Percentiles rank a stretch among this genome's conserved stretches.
Conservation (phyloP, 2,113 vertebrate genomes). For the Ceratotherium simum region DNA sequence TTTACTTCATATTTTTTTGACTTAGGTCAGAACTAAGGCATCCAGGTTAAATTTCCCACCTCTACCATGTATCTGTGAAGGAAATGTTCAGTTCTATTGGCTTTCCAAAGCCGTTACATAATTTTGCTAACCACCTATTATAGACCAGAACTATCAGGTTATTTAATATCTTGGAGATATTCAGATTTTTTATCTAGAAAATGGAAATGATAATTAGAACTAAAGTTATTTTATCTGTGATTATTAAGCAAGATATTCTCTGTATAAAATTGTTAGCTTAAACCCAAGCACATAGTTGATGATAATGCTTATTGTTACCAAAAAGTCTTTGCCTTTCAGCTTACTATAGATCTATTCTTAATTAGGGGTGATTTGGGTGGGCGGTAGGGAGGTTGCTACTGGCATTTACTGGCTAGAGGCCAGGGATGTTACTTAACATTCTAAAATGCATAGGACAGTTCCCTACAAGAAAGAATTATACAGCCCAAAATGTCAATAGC, state of each 20-base stretch:
- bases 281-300: background rate
- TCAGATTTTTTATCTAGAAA: background rate
- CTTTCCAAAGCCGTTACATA: background rate
- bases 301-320: background rate
- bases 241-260: background rate
- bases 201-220: constrained; percentile 11
- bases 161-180: background rate
- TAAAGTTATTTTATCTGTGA: background rate
- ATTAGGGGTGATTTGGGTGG: background rate
- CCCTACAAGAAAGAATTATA: background rate
- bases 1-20: background rate
- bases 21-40: background rate
- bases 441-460: background rate
- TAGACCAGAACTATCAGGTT: background rate
- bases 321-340: background rate
- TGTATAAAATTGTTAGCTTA: background rate
- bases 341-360: background rate
- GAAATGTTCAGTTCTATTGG: background rate
- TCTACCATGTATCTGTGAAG: background rate
- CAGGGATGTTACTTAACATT: background rate
- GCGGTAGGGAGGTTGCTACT: background rate
- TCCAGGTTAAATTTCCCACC: constrained; percentile 4
- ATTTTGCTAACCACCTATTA: background rate
- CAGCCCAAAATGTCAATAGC: background rate
- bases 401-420: background rate